Conservation (phyloP, 92 coral and sea anemone genomes). For the Metridium senile region DNA sequence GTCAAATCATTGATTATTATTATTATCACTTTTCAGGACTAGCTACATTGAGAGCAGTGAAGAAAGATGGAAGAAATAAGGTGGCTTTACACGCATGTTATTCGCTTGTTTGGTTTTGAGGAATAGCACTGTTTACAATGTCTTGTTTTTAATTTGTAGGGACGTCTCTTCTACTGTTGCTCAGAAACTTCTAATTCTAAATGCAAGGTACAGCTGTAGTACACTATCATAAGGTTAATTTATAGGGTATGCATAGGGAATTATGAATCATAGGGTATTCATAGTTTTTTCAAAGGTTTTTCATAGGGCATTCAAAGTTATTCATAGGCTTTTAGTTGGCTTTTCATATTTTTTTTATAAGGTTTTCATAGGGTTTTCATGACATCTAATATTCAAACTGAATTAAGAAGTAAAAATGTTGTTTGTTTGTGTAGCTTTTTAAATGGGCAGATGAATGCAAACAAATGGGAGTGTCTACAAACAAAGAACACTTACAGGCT, state of each 20-base stretch:
- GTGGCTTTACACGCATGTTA: constrained; percentile 22
- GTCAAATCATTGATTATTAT: too few relatives aligned
- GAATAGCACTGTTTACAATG: background rate
- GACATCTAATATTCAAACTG: too few relatives aligned
- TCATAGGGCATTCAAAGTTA: too few relatives aligned
- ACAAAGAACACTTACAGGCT: constrained; percentile 12
- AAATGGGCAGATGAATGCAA: constrained; percentile 95
- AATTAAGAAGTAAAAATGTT: too few relatives aligned
- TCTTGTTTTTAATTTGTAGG: constrained; percentile 40
- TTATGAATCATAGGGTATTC: too few relatives aligned
- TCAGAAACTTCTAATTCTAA: constrained; percentile 78
- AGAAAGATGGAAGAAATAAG: constrained; percentile 93
- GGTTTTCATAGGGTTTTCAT: too few relatives aligned
- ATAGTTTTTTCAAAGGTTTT: too few relatives aligned
- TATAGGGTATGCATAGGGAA: background rate
- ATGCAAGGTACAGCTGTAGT: constrained; percentile 74
- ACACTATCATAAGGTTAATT: background rate
- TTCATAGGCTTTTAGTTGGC: too few relatives aligned
- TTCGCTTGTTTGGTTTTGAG: background rate
- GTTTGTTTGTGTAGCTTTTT: too few relatives aligned
- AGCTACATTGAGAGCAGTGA: constrained; percentile 80
- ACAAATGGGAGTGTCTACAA: constrained; percentile 24
- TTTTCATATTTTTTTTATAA: too few relatives aligned
- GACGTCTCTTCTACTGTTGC: constrained; percentile 87
- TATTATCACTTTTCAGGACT: constrained; percentile 51